phyloP scores from a whole-genome alignment of 2,888 invertebrate genomes.

The Villa cingulata region DNA sequence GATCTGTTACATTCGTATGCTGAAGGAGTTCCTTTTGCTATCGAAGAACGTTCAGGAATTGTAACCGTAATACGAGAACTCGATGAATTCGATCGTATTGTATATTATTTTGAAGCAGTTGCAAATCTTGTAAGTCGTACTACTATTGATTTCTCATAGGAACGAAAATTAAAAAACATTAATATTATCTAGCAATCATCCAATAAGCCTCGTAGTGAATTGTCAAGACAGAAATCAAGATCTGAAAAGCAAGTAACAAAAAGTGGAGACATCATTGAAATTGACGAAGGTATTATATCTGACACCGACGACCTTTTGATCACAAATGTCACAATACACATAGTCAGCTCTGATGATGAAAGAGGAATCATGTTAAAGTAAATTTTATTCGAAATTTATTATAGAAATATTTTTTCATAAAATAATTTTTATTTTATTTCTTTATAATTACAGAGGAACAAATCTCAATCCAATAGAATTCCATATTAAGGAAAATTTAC shows the following conservation, averaged over 20 bases:
- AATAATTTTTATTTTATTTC: not conserved
- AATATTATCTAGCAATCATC: constrained; percentile 24
- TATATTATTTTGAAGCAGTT: constrained; percentile 72
- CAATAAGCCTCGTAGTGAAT: constrained; percentile 22
- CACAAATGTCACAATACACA: constrained; percentile 73
- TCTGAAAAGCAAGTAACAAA: constrained; percentile 15
- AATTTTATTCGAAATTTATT: not conserved
- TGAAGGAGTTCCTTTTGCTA: constrained; percentile 86
- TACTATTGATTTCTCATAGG: no score
- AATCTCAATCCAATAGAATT: constrained; percentile 58
- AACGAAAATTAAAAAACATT: no score
- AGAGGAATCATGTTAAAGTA: constrained; percentile 51
- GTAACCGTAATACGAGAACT: constrained; percentile 71
- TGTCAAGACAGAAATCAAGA: constrained; percentile 13
- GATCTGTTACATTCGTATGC: constrained; percentile 74
- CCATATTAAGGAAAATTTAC: constrained; percentile 60
- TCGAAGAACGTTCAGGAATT: constrained; percentile 75
- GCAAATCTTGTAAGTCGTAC: constrained; percentile 40
- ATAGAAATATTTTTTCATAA: not conserved
- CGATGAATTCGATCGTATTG: constrained; percentile 48
- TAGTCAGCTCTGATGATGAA: constrained; percentile 63
- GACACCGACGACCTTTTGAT: constrained; percentile 50
- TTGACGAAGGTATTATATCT: constrained; percentile 28
- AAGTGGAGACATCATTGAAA: constrained; percentile 21
- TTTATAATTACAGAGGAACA: constrained; percentile 49